Evolutionary conservation across 2,888 invertebrate genomes (phyloP).

Genomic region (Netelia fuscicornis): DNA sequence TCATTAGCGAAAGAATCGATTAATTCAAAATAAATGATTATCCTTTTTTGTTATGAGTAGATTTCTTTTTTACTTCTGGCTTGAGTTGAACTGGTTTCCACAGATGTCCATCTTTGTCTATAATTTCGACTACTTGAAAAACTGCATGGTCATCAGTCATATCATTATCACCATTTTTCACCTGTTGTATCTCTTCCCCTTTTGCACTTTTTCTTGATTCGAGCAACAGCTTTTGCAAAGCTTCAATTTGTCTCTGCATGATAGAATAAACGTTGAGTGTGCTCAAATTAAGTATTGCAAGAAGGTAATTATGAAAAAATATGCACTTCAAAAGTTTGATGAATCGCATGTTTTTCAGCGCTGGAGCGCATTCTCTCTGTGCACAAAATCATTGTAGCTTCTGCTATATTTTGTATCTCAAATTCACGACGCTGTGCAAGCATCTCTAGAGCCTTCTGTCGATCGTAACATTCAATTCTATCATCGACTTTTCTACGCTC

Average conservation of each 20-base stretch:
- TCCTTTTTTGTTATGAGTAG: conserved; percentile 6
- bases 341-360: conserved; percentile 71
- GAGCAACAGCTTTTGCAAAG: conserved; percentile 69
- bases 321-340: conserved; percentile 74
- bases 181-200: conserved; percentile 58
- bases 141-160: conserved; percentile 69
- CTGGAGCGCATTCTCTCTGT: conserved; percentile 74
- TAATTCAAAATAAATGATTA: background rate
- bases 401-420: conserved; percentile 73
- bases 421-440: conserved; percentile 70
- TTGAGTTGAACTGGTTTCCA: conserved; percentile 70
- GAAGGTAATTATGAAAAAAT: conserved; percentile 4
- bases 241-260: conserved; percentile 73
- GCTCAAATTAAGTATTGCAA: background rate
- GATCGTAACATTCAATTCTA: conserved; percentile 68
- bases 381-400: conserved; percentile 73
- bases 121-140: conserved; percentile 66
- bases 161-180: conserved; percentile 67
- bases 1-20: background rate
- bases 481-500: conserved; percentile 70
- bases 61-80: conserved; percentile 56
- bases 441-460: conserved; percentile 68
- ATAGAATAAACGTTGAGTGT: background rate
- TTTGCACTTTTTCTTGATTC: conserved; percentile 64
- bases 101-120: conserved; percentile 65